Evolutionary conservation across 35 echinoderm and acorn worm species (phyloP).

Genomic region (Lytechinus variegatus): DNA sequence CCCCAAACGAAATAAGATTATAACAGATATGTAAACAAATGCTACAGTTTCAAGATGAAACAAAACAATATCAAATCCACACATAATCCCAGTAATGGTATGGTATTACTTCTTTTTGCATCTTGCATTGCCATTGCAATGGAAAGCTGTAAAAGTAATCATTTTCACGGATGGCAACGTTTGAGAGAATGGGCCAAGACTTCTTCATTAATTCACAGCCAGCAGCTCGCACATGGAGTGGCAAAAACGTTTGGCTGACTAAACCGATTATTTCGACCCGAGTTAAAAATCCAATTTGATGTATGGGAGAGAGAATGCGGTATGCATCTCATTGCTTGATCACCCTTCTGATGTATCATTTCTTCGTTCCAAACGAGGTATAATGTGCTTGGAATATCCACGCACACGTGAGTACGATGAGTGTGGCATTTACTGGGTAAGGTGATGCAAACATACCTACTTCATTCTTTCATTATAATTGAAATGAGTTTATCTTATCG

Average conservation of each 20-base stretch:
- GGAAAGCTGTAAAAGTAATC: conserved; percentile 34
- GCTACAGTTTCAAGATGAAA: not conserved
- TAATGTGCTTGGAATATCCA: not conserved
- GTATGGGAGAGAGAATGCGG: conserved; percentile 15
- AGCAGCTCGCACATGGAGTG: not conserved
- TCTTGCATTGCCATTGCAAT: not conserved
- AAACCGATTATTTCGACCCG: conserved; percentile 23
- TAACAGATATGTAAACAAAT: no score
- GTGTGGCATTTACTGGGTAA: not conserved
- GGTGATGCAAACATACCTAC: not conserved
- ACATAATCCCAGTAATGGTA: not conserved
- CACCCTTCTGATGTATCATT: not conserved
- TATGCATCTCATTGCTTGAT: not conserved
- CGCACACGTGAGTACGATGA: not conserved
- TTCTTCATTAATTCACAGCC: conserved; percentile 34
- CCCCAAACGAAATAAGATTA: not conserved
- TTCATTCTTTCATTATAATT: not conserved
- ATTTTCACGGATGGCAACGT: conserved; percentile 35
- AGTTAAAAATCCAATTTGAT: conserved; percentile 40
- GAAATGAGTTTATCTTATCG: not conserved
- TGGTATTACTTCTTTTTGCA: not conserved
- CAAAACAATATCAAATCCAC: not conserved
- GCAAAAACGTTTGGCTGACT: conserved; percentile 31
- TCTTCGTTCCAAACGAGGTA: not conserved
- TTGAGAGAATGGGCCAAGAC: conserved; percentile 23